A percentile compares a stretch with the other conserved stretches of the same genome.
phyloP scores from a whole-genome alignment of 2,797 vertebrate genomes.

The Sebastes wilsoni region DNA sequence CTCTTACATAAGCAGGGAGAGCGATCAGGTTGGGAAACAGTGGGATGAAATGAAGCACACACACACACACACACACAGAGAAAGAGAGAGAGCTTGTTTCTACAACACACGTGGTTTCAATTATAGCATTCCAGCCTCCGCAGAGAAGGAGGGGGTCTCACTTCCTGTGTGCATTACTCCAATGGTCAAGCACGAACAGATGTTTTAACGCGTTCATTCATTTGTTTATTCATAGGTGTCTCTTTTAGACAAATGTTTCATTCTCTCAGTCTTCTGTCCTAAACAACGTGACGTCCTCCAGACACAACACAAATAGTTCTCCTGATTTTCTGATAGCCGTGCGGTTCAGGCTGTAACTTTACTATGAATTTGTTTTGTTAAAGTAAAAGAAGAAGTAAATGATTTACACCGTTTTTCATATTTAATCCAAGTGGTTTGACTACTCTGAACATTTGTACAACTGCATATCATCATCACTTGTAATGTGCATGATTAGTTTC shows the following conservation, averaged over 20 bases:
- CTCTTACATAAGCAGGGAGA: conserved; percentile 46
- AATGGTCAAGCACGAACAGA: conserved; percentile 75
- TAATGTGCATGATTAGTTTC: neutral
- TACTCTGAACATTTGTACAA: neutral
- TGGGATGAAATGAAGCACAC: conserved; percentile 14
- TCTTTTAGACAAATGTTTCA: conserved; percentile 55
- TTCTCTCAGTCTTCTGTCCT: conserved; percentile 4
- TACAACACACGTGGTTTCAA: conserved; percentile 80
- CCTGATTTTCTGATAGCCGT: neutral
- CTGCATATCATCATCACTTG: neutral
- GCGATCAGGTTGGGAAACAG: conserved; percentile 42
- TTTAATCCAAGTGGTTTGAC: neutral
- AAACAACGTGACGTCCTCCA: conserved; percentile 52
- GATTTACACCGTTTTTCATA: neutral
- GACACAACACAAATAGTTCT: conserved; percentile 48
- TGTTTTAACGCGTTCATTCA: conserved; percentile 69
- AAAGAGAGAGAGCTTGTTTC: conserved; percentile 54
- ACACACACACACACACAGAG: neutral
- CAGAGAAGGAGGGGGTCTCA: conserved; percentile 66
- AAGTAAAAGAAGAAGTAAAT: neutral
- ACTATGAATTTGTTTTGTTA: neutral
- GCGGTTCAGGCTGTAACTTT: neutral
- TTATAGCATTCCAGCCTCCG: conserved; percentile 80
- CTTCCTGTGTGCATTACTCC: conserved; percentile 75
- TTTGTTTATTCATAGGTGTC: conserved; percentile 69